phyloP scores from a whole-genome alignment of 2,113 vertebrate species.

The Crypturellus undulatus region DNA sequence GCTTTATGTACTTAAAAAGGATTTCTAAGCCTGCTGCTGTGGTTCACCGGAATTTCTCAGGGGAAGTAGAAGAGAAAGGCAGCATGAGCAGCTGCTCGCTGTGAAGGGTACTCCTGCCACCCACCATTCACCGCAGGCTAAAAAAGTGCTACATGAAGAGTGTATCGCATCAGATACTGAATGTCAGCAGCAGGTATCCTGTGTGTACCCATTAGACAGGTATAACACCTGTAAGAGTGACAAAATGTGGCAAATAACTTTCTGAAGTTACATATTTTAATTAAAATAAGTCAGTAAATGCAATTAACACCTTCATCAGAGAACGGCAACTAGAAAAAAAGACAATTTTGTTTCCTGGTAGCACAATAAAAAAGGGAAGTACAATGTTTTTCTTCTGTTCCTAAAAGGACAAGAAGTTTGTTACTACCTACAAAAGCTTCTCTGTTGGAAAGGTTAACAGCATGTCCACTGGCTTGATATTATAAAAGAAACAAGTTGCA shows the following conservation, averaged over 20 bases:
- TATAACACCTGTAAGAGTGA: background rate
- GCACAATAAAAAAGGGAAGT: background rate
- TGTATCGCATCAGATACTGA: background rate
- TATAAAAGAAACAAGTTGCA: background rate
- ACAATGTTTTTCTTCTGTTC: background rate
- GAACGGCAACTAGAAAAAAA: background rate
- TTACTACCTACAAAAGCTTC: background rate
- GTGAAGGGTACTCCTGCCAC: background rate
- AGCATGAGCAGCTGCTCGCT: background rate
- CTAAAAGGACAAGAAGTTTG: background rate
- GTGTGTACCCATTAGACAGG: no score
- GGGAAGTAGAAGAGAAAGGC: background rate
- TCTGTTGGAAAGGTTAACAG: background rate
- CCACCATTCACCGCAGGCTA: background rate
- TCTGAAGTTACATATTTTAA: background rate
- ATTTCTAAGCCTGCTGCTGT: background rate
- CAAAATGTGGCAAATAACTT: background rate
- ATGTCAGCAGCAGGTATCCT: background rate
- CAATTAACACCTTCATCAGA: background rate
- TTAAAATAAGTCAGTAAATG: background rate
- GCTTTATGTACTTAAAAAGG: background rate
- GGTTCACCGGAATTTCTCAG: no score
- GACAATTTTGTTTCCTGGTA: background rate
- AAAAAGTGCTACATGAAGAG: rapidly evolving
- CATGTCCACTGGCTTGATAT: background rate